phyloP scores from a whole-genome alignment of 2,797 vertebrate genomes.

The Hoplostethus mediterraneus region DNA sequence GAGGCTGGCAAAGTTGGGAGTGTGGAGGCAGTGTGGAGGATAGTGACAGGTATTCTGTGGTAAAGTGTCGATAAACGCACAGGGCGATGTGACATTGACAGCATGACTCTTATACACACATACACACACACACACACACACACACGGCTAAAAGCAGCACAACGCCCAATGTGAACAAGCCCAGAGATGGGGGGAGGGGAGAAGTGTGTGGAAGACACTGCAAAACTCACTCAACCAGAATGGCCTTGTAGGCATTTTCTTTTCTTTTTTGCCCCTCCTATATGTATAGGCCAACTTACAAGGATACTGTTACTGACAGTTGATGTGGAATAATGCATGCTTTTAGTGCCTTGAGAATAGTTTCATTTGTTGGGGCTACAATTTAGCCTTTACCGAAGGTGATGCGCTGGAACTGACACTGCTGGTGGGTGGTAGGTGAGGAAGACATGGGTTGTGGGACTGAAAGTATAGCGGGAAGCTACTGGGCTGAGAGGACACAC shows the following conservation, averaged over 20 bases:
- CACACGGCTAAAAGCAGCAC: not conserved
- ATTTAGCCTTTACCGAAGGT: not conserved
- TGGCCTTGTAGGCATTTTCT: not conserved
- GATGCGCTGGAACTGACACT: not conserved
- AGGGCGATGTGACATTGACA: slow-evolving; percentile 47
- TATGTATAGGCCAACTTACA: not conserved
- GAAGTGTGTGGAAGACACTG: slow-evolving; percentile 1
- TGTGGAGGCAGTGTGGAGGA: not conserved
- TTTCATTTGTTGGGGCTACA: not conserved
- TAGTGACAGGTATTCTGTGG: slow-evolving; percentile 28
- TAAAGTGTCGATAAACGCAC: slow-evolving; percentile 42
- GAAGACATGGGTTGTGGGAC: not conserved
- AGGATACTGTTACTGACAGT: not conserved
- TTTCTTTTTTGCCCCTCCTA: not conserved
- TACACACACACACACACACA: not conserved
- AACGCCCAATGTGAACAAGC: slow-evolving; percentile 19
- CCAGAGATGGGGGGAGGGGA: not conserved
- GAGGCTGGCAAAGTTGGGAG: not conserved
- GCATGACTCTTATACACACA: slow-evolving; percentile 10
- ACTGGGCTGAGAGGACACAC: not conserved
- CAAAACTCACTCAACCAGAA: slow-evolving; percentile 11
- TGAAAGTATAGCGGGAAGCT: not conserved
- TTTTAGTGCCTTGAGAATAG: not conserved
- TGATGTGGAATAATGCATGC: slow-evolving; percentile 10
- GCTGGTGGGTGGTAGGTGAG: not conserved